A percentile compares a stretch with the other conserved stretches of the same genome.
These are phyloP conservation scores for Spodoptera littoralis DNA, from an alignment of 2,888 invertebrate genomes.

Conservation along the genomic window DNA sequence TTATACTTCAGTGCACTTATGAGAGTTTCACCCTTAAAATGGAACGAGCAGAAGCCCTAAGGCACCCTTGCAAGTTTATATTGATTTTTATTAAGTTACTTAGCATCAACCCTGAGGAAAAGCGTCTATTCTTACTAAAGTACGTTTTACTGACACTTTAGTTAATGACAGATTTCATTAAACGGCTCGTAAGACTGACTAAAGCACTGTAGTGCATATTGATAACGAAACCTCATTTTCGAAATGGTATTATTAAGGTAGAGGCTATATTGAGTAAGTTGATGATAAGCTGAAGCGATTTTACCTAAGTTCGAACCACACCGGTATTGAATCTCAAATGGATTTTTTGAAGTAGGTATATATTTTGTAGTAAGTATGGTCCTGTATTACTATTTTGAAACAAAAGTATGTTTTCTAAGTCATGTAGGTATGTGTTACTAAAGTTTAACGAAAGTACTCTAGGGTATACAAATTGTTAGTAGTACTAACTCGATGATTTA, in stretches of 20 bases:
- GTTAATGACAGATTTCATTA: constrained; percentile 86
- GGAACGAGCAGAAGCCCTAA: too few relatives aligned
- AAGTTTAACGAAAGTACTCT: too few relatives aligned
- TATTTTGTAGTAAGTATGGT: too few relatives aligned
- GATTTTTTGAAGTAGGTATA: too few relatives aligned
- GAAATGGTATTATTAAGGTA: constrained; percentile 71
- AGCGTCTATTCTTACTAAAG: constrained; percentile 67
- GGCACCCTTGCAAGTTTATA: constrained; percentile 1
- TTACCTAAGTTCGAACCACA: not conserved
- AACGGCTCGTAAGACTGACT: constrained; percentile 69
- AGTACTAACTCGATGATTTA: too few relatives aligned
- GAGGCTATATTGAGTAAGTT: constrained; percentile 33
- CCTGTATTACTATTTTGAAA: too few relatives aligned
- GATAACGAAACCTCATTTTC: constrained; percentile 74
- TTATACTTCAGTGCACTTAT: too few relatives aligned
- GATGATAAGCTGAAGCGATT: constrained; percentile 36
- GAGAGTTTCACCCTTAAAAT: too few relatives aligned
- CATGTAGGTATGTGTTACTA: too few relatives aligned
- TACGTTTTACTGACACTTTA: constrained; percentile 75
- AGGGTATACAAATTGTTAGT: too few relatives aligned
- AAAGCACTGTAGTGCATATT: constrained; percentile 67
- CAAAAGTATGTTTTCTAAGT: too few relatives aligned
- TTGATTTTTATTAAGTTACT: constrained; percentile 7
- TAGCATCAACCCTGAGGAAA: constrained; percentile 52
- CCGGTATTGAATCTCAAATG: too few relatives aligned